Evolutionary conservation across 2,797 vertebrate species (phyloP).

Genomic region (Potorous gilbertii): DNA sequence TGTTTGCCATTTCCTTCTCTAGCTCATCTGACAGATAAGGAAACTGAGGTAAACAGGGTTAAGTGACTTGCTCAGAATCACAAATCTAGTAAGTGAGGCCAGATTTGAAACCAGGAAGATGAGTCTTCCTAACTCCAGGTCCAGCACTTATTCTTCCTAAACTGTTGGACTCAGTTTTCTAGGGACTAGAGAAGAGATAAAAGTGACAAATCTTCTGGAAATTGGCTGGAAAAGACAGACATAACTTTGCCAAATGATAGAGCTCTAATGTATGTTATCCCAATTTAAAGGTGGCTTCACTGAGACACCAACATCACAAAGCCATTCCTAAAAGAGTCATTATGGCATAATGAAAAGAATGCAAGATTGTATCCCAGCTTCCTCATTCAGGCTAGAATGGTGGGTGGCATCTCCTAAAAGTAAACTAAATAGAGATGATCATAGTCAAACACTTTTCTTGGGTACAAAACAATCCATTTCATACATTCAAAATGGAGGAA

Average conservation of each 20-base stretch:
- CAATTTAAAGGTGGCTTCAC: not conserved
- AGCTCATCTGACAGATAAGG: not conserved
- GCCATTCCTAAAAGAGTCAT: not conserved
- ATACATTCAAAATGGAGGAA: not conserved
- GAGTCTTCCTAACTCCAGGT: not conserved
- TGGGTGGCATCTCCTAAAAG: not conserved
- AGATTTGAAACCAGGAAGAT: not conserved
- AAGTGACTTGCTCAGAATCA: not conserved
- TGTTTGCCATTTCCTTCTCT: not conserved
- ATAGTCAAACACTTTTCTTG: not conserved
- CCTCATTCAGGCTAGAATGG: not conserved
- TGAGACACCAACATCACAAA: not conserved
- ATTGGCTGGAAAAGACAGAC: not conserved
- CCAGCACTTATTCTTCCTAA: not conserved
- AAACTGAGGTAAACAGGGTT: not conserved
- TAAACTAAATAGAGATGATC: not conserved
- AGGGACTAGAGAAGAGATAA: not conserved
- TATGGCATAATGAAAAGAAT: not conserved
- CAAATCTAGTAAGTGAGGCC: not conserved
- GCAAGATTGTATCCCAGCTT: not conserved
- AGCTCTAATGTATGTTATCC: not conserved
- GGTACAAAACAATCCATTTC: not conserved
- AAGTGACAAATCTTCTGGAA: conserved; percentile 23
- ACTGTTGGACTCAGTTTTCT: not conserved
- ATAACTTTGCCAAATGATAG: not conserved